These are phyloP conservation scores for Agrotis puta DNA, from an alignment of 2,888 invertebrate species.

Conservation along the genomic window DNA sequence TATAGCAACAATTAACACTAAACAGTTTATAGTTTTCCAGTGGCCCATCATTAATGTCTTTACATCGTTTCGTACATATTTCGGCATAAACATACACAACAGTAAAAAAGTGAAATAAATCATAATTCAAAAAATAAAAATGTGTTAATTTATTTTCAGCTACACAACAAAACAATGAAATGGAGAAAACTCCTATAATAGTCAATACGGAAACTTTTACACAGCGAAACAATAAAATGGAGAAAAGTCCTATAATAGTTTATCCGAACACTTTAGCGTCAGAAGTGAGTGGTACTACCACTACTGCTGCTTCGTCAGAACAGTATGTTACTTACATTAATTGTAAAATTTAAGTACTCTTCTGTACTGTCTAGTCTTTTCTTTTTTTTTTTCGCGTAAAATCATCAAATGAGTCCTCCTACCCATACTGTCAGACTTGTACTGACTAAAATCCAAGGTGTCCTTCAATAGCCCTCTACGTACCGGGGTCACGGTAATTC, in stretches of 20 bases:
- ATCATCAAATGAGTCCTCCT: no score
- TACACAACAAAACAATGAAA: slow-evolving; percentile 24
- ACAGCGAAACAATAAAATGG: background rate
- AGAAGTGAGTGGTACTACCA: slow-evolving; percentile 23
- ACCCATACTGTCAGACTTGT: no score
- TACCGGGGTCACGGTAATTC: no score
- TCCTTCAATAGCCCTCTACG: no score
- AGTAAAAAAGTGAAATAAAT: no score
- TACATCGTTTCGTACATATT: no score
- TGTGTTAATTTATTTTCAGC: slow-evolving; percentile 45
- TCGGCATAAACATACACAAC: no score
- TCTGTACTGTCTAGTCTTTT: background rate
- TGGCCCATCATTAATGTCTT: no score
- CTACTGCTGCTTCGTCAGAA: slow-evolving; percentile 17
- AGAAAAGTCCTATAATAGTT: background rate
- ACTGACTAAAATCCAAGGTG: no score
- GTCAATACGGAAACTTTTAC: background rate
- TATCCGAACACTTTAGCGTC: background rate
- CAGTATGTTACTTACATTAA: slow-evolving; percentile 24
- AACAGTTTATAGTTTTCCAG: background rate
- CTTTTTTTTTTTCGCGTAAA: no score
- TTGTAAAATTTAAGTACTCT: background rate
- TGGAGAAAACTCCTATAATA: background rate
- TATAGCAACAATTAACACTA: background rate
- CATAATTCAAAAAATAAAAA: no score